phyloP scores from a whole-genome alignment of 2,888 invertebrate species.

The Meghimatium bilineatum region DNA sequence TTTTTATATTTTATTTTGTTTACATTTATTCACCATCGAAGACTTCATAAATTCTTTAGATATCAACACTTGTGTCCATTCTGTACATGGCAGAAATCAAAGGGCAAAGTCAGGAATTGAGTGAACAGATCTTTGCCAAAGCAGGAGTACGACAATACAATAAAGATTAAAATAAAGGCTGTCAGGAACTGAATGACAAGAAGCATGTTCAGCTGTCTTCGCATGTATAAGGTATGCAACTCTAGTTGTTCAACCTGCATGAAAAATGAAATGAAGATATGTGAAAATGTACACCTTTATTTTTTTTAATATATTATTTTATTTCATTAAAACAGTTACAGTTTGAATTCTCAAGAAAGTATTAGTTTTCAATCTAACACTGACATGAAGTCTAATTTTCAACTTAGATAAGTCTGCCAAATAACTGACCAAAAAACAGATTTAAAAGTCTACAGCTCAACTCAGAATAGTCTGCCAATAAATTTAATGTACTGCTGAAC shows the following conservation, averaged over 20 bases:
- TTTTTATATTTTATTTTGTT: no score
- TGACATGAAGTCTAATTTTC: no score
- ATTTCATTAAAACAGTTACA: no score
- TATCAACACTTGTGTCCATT: slow-evolving; percentile 21
- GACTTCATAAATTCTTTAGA: not conserved
- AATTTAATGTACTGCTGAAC: no score
- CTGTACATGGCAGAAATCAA: slow-evolving; percentile 39
- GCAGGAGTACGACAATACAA: slow-evolving; percentile 43
- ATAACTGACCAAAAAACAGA: no score
- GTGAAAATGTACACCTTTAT: not conserved
- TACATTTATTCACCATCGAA: not conserved
- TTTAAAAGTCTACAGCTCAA: no score
- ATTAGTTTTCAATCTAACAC: no score
- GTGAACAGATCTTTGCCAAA: slow-evolving; percentile 46
- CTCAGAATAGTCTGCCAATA: no score
- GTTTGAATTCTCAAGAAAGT: no score
- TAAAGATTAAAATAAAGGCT: slow-evolving; percentile 42
- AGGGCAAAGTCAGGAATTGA: slow-evolving; percentile 43
- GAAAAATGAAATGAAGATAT: not conserved
- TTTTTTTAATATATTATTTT: not conserved
- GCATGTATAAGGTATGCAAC: slow-evolving; percentile 30
- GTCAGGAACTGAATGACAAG: slow-evolving; percentile 34
- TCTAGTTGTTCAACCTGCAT: slow-evolving; percentile 37
- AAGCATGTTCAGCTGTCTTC: slow-evolving; percentile 36
- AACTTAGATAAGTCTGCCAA: no score